Conservation (phyloP, 2,888 invertebrate genomes). For the Spicauda simplicius region DNA sequence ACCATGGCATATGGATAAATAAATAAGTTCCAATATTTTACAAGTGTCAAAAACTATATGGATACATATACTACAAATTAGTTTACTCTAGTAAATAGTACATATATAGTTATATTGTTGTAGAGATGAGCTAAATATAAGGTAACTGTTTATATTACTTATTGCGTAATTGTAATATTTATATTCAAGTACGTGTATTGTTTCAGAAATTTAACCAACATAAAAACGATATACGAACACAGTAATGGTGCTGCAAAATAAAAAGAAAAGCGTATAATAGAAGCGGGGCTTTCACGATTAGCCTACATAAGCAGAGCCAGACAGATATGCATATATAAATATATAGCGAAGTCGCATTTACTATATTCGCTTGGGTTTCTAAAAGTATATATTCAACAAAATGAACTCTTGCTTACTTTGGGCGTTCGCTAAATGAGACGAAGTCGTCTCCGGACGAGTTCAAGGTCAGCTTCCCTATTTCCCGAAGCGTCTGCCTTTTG, state of each 20-base stretch:
- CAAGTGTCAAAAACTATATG: no score
- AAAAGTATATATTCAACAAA: slow-evolving; percentile 11
- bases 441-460: slow-evolving; percentile 51
- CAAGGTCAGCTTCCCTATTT: slow-evolving; percentile 46
- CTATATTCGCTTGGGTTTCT: slow-evolving; percentile 10
- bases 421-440: slow-evolving; percentile 46
- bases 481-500: slow-evolving; percentile 26
- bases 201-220: slow-evolving; percentile 13
- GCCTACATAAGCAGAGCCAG: slow-evolving; percentile 15
- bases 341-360: slow-evolving; percentile 19
- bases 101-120: no score
- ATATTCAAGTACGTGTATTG: no score
- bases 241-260: slow-evolving; percentile 16
- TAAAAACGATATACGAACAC: slow-evolving; percentile 1
- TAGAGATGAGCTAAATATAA: no score
- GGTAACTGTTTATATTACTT: no score
- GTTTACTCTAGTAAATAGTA: no score
- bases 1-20: no score
- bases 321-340: slow-evolving; percentile 5
- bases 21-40: no score
- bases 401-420: slow-evolving; percentile 12
- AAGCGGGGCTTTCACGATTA: slow-evolving; percentile 14
- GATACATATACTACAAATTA: no score
- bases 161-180: no score
- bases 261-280: slow-evolving; percentile 19